Evolutionary conservation across 2,113 vertebrate genomes (phyloP).

Genomic region (Mohoua ochrocephala): DNA sequence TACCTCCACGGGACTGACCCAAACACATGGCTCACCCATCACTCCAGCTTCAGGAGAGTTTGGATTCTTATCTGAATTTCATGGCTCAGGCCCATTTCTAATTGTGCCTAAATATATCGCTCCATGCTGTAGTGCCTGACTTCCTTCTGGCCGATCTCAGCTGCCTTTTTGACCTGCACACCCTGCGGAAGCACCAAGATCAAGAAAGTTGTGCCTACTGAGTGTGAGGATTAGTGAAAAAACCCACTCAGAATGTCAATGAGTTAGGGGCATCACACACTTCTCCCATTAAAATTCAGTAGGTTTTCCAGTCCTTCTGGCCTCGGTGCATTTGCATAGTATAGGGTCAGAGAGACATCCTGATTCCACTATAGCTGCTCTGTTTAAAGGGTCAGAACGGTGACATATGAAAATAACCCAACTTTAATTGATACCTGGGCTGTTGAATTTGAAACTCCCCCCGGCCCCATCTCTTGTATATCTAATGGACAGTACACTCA

Average conservation of each 20-base stretch:
- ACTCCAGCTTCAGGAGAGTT: neutral
- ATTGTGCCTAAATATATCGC: neutral
- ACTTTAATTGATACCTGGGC: constrained; percentile 58
- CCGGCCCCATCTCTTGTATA: constrained; percentile 27
- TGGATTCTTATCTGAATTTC: neutral
- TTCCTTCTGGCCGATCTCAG: neutral
- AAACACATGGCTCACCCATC: neutral
- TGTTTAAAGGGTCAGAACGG: constrained; percentile 20
- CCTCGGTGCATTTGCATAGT: constrained; percentile 24
- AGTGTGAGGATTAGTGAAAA: constrained; percentile 24
- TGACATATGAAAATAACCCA: constrained; percentile 50
- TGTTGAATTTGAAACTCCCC: constrained; percentile 44
- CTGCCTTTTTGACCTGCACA: constrained; percentile 43
- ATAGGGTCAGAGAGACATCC: constrained; percentile 52
- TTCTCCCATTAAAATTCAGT: constrained; percentile 48
- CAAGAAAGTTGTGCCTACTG: constrained; percentile 33
- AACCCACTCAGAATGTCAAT: constrained; percentile 26
- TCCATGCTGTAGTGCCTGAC: neutral
- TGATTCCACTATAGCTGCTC: neutral
- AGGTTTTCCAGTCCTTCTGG: constrained; percentile 31
- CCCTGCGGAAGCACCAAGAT: constrained; percentile 12
- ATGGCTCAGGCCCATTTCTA: neutral
- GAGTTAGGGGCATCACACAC: neutral
- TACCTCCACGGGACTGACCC: neutral
- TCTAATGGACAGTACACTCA: constrained; percentile 16